Percentiles rank a stretch among this genome's conserved stretches.
Conservation (phyloP, 2,113 vertebrate genomes). For the Sinocyclocheilus maitianheensis region DNA sequence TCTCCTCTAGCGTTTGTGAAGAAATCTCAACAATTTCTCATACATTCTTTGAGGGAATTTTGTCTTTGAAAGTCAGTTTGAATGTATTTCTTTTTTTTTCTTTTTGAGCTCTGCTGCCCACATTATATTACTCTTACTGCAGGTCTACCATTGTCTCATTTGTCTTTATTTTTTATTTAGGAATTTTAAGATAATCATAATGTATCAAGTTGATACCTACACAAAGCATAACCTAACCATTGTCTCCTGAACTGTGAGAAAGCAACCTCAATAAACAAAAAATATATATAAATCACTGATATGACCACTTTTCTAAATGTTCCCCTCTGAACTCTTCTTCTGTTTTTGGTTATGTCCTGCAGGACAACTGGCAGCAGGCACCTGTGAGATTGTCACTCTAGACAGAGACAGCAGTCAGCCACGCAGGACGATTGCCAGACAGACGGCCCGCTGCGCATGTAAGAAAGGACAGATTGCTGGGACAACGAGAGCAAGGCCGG, state of each 20-base stretch:
- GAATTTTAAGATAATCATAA: not conserved
- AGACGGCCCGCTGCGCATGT: conserved; percentile 98
- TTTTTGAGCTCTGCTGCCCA: not conserved
- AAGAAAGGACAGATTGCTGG: conserved; percentile 99
- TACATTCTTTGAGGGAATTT: too few species aligned
- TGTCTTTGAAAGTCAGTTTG: too few species aligned
- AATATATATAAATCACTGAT: not conserved
- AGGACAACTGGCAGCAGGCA: conserved; percentile 98
- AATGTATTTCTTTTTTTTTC: too few species aligned
- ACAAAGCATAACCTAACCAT: not conserved
- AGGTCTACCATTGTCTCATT: not conserved
- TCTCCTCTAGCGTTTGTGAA: not conserved
- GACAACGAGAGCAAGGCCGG: conserved; percentile 95
- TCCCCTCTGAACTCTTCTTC: conserved; percentile 53
- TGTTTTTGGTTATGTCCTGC: conserved; percentile 69
- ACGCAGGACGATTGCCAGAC: conserved; percentile 95
- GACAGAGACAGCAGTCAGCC: conserved; percentile 98
- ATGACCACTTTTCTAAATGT: not conserved
- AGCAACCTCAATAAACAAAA: not conserved
- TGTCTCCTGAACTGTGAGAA: not conserved
- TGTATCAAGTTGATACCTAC: not conserved
- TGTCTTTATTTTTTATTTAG: not conserved
- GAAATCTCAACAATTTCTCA: not conserved
- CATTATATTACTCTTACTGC: not conserved
- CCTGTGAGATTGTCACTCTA: conserved; percentile 96